Conservation (phyloP, 2,797 vertebrate genomes). For the Dipus sagitta region DNA sequence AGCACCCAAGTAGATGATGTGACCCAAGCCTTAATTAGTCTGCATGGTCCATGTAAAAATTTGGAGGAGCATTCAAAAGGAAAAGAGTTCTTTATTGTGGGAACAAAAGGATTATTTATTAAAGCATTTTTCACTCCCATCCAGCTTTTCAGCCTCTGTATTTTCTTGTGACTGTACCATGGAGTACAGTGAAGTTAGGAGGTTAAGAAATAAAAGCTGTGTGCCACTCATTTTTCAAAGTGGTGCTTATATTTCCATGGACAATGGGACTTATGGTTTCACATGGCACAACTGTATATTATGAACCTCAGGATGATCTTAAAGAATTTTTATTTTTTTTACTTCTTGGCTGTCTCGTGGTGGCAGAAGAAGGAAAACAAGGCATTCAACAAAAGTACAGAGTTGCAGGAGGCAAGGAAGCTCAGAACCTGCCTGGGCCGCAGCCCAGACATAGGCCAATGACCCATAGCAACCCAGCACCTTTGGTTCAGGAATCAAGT, state of each 20-base stretch:
- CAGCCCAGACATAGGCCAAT: neutral
- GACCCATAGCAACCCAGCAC: rapidly evolving
- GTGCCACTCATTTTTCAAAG: conserved; percentile 73
- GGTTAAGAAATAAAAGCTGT: conserved; percentile 77
- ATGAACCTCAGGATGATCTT: conserved; percentile 60
- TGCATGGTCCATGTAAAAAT: neutral
- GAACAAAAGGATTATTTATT: too few relatives aligned
- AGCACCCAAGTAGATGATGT: neutral
- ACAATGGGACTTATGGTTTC: conserved; percentile 80
- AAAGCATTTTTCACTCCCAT: too few relatives aligned
- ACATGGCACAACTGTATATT: conserved; percentile 69
- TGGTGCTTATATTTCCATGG: conserved; percentile 63
- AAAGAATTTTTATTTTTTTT: conserved; percentile 46
- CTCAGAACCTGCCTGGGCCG: rapidly evolving
- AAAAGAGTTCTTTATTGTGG: too few relatives aligned
- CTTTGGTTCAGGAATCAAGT: neutral
- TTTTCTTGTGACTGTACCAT: conserved; percentile 68
- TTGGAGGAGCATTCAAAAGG: neutral
- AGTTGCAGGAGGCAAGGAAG: neutral
- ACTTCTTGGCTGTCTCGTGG: neutral
- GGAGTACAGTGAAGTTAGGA: conserved; percentile 63
- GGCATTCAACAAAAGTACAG: neutral
- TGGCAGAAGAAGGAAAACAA: conserved; percentile 6
- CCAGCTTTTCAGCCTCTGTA: neutral
- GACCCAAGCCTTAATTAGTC: neutral